These are phyloP conservation scores for Chrysolina americana DNA, from an alignment of 2,888 invertebrate genomes.

Conservation along the genomic window DNA sequence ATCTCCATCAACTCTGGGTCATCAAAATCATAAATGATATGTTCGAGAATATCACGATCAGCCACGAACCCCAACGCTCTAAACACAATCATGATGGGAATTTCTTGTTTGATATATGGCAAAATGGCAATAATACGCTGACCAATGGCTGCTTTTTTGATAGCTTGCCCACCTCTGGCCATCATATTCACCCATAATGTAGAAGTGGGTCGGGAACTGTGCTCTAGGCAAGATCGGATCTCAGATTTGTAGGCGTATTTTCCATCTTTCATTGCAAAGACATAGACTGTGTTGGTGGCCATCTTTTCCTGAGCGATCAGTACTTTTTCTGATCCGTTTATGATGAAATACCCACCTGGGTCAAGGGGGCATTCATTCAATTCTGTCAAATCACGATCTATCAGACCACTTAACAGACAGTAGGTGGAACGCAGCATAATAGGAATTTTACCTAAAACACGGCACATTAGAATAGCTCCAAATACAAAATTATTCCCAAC, in stretches of 20 bases:
- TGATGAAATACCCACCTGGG: conserved; percentile 99
- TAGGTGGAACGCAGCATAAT: conserved; percentile 99
- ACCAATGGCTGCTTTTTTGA: conserved; percentile 99
- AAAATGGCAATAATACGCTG: conserved; percentile 98
- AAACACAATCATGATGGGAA: conserved; percentile 99
- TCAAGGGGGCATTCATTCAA: conserved; percentile 99
- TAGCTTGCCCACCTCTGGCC: conserved; percentile 97
- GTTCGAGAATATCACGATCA: conserved; percentile 98
- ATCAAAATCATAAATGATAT: conserved; percentile 99
- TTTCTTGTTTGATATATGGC: conserved; percentile 99
- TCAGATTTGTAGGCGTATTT: conserved; percentile 99
- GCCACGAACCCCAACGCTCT: conserved; percentile 98
- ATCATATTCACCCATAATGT: conserved; percentile 99
- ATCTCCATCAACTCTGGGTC: conserved; percentile 99
- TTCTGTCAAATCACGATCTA: conserved; percentile 99
- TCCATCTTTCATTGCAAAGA: conserved; percentile 99
- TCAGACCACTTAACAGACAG: conserved; percentile 93
- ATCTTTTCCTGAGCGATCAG: conserved; percentile 99
- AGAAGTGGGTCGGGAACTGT: conserved; percentile 95
- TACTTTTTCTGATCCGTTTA: conserved; percentile 95
- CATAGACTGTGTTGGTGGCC: conserved; percentile 99
- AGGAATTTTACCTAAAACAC: conserved; percentile 86
- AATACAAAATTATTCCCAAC: conserved; percentile 5
- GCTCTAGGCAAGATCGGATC: conserved; percentile 94
- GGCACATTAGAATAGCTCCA: not conserved